These are phyloP conservation scores for Dusona sp. DNA, from an alignment of 2,888 invertebrate genomes.

Conservation along the genomic window DNA sequence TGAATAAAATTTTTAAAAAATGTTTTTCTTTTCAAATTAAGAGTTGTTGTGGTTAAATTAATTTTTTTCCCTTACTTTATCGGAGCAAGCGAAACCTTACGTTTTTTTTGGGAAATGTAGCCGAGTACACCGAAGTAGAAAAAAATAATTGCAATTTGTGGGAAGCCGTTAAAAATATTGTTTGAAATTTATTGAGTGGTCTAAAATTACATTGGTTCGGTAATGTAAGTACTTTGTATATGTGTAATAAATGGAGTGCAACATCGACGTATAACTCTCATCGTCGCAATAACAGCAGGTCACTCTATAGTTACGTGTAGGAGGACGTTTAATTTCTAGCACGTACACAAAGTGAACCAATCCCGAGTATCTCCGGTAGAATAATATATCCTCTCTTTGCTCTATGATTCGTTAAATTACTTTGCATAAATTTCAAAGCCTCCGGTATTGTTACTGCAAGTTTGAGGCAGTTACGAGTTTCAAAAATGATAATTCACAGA, in stretches of 20 bases:
- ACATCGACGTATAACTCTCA: slow-evolving; percentile 53
- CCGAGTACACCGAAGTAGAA: neutral
- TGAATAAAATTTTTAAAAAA: too few relatives aligned
- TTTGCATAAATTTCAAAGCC: slow-evolving; percentile 33
- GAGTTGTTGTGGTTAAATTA: neutral
- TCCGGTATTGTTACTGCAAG: neutral
- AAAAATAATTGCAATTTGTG: neutral
- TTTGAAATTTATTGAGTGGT: neutral
- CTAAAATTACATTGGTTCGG: neutral
- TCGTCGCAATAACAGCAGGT: slow-evolving; percentile 43
- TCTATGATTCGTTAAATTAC: slow-evolving; percentile 35
- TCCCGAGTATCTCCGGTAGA: slow-evolving; percentile 45
- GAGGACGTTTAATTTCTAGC: slow-evolving; percentile 61
- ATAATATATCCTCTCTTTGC: slow-evolving; percentile 23
- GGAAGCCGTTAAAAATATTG: neutral
- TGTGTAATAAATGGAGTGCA: neutral
- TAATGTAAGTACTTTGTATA: neutral
- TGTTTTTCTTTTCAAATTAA: too few relatives aligned
- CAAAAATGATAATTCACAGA: neutral
- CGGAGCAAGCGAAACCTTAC: neutral
- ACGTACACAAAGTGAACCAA: slow-evolving; percentile 61
- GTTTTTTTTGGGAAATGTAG: neutral
- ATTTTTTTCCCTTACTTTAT: neutral
- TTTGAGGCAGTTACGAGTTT: neutral
- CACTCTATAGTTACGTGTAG: slow-evolving; percentile 40